These are phyloP conservation scores for Sarotherodon lohbergeri DNA, from an alignment of 2,113 vertebrate genomes.

Conservation along the genomic window DNA sequence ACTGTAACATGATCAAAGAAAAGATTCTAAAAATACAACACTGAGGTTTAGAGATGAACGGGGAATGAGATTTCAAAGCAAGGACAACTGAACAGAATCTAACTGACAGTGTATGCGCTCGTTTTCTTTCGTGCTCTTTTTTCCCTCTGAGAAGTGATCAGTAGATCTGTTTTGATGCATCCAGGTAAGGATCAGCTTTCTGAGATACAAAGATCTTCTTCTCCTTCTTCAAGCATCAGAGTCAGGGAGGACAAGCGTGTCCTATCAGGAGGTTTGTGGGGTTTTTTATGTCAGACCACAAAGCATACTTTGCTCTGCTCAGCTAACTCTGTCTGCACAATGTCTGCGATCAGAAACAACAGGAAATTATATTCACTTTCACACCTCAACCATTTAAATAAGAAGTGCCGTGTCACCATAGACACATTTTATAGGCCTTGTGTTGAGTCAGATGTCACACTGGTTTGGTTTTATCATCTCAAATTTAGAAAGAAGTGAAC, in stretches of 20 bases:
- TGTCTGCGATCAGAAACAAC: background rate
- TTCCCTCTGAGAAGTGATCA: background rate
- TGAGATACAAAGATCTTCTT: background rate
- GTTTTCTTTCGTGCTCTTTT: background rate
- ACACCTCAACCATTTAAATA: background rate
- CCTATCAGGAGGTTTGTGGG: background rate
- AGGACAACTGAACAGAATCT: background rate
- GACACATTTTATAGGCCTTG: background rate
- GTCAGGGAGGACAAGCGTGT: background rate
- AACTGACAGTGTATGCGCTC: background rate
- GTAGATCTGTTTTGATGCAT: background rate
- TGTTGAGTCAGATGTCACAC: rapidly evolving
- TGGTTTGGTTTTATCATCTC: background rate
- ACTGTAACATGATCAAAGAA: background rate
- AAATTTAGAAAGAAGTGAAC: background rate
- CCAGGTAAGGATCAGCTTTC: background rate
- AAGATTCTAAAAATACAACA: background rate
- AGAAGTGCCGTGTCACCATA: background rate
- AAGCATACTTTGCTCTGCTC: background rate
- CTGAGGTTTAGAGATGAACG: background rate
- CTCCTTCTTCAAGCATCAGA: background rate
- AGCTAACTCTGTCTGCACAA: background rate
- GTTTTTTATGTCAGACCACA: rapidly evolving
- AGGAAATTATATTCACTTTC: background rate
- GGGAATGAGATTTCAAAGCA: background rate